These are phyloP conservation scores for Mamestra configurata DNA, from an alignment of 1,140 invertebrate genomes.

Conservation along the genomic window DNA sequence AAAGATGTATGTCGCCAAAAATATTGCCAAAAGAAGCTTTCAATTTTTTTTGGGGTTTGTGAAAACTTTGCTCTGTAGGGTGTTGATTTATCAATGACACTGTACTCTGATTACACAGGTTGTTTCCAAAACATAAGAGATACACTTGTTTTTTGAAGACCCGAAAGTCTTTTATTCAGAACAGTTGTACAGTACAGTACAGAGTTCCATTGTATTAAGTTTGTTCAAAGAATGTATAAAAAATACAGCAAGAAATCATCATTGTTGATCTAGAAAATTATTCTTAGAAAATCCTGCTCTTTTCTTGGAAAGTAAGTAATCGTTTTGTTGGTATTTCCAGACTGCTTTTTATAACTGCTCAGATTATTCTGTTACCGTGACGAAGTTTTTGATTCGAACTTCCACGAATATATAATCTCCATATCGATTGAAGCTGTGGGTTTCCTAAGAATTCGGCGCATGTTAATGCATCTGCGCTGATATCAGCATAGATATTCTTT, in stretches of 20 bases:
- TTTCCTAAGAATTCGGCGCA: too few relatives aligned
- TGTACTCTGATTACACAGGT: too few relatives aligned
- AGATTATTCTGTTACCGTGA: not conserved
- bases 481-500: too few relatives aligned
- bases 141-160: not conserved
- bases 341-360: not conserved
- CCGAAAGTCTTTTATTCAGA: not conserved
- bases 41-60: too few relatives aligned
- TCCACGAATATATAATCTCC: not conserved
- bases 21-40: too few relatives aligned
- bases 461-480: too few relatives aligned
- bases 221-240: constrained; percentile 3
- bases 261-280: not conserved
- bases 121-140: too few relatives aligned
- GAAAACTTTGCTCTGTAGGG: too few relatives aligned
- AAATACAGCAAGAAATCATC: constrained; percentile 1
- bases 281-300: not conserved
- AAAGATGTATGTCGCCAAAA: too few relatives aligned
- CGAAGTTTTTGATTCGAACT: not conserved
- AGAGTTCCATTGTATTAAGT: not conserved
- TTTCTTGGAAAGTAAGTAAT: not conserved
- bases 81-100: too few relatives aligned
- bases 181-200: not conserved
- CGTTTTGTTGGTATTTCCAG: not conserved
- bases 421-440: too few relatives aligned